Conservation (phyloP, 2,113 vertebrate species). For the Calyptomena viridis region DNA sequence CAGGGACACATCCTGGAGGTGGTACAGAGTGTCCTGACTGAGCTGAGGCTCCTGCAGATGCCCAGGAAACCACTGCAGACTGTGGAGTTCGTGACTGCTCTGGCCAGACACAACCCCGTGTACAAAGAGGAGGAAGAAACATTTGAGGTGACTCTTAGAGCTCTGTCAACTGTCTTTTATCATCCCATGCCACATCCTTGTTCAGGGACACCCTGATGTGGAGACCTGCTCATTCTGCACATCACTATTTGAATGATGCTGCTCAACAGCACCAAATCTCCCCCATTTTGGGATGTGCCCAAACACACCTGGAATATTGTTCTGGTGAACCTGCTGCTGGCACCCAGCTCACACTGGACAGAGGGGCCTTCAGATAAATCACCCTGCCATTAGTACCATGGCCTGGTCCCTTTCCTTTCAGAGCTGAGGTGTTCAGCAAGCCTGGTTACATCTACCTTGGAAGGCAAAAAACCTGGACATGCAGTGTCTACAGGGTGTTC, state of each 20-base stretch:
- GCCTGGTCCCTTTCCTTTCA: background rate
- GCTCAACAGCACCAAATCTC: background rate
- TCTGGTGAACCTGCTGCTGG: background rate
- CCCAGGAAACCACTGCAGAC: constrained; percentile 68
- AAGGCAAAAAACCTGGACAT: background rate
- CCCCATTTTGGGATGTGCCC: background rate
- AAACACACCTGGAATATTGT: background rate
- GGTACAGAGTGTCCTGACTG: constrained; percentile 63
- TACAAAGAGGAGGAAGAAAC: constrained; percentile 83
- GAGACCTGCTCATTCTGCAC: background rate
- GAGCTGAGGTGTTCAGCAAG: background rate
- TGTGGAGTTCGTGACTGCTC: constrained; percentile 69
- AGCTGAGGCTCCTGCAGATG: constrained; percentile 72
- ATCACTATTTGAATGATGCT: background rate
- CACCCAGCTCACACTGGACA: background rate
- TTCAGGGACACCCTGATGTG: background rate
- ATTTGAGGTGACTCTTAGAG: constrained; percentile 74
- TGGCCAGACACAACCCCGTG: constrained; percentile 75
- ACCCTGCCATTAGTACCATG: too few species aligned
- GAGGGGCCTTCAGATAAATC: background rate
- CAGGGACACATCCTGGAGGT: constrained; percentile 72
- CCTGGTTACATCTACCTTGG: background rate
- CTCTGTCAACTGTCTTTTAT: background rate
- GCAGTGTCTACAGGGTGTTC: too few species aligned
- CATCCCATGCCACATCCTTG: background rate